Base-by-base conservation (phyloP, 2,113 vertebrate species). In the Glaucidium brasilianum region DNA sequence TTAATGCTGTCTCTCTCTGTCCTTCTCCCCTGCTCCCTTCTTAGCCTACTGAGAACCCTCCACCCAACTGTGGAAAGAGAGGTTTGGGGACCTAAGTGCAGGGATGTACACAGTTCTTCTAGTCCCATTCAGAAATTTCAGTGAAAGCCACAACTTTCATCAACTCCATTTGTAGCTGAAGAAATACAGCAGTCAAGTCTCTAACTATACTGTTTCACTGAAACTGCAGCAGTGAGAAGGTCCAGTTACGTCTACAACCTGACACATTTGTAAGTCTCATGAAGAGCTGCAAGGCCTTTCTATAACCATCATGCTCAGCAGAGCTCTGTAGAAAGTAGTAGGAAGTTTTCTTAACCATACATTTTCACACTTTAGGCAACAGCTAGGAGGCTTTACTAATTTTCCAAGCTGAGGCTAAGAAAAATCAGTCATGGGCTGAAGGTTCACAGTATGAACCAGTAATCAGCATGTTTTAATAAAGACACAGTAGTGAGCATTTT, bases 141-240 rank as follows among this genome's bases (percentile, higher is more conserved):
- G 25, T 35, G 45, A 45, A 74, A 66, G 22, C 22, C n/a, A 62
- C 45, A 69, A 41, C 20, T 55, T 64, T 3, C 17, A 62, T 45
- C 19, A n/a, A 5, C 15, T 69, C 32, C 22, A 45, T 18, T 53
- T 0, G 0, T 0, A 55, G 67, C 8, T 80, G 78, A 64, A 52
- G 30, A 82, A 92, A 72, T 8, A 10, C 10, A 79, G 35, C 16
- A 76, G 37, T 8, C 34, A 69, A 83, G 20, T 15, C 59, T 43
- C 47, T 58, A 32, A 27, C 10, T 27, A 8, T 20, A 25, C 1
- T 16, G 2, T 37, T 82, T 37, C 55, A 59, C 50, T 53, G 69
- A 72, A 75, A 34, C 4, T 43, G 39, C 2, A 41, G 67, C 43
- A 58, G 29, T n/a, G 49, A 68, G 37, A 39, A 47, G 29, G 27